Conservation (phyloP, 35 echinoderm and acorn worm species). For the Ophiothrix spiculata region DNA sequence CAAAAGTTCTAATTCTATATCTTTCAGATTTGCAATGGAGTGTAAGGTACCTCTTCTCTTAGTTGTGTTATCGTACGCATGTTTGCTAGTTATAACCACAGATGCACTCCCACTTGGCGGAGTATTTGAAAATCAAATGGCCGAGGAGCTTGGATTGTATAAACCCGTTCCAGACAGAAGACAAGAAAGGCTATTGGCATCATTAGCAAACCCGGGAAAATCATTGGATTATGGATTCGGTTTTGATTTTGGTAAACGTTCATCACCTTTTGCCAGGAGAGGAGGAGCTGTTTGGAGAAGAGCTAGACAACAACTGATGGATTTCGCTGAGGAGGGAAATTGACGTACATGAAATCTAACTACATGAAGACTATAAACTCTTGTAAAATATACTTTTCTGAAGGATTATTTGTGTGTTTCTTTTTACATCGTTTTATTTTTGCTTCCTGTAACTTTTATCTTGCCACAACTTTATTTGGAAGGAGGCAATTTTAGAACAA, state of each 20-base stretch:
- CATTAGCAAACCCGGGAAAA: background rate
- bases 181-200: constrained; percentile 3
- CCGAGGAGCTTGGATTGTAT: background rate
- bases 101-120: background rate
- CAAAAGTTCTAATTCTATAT: no score
- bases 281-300: background rate
- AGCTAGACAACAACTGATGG: background rate
- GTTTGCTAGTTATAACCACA: background rate
- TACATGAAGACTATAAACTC: no score
- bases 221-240: background rate
- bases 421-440: no score
- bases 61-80: background rate
- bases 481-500: no score
- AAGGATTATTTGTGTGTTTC: no score
- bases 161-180: background rate
- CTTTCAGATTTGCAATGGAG: background rate
- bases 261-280: background rate
- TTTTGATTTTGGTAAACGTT: background rate
- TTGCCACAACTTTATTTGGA: no score
- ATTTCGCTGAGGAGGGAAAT: no score
- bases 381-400: no score
- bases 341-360: no score
- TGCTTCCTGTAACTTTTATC: no score
- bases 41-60: background rate
- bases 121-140: background rate